A percentile compares a stretch with the other conserved stretches of the same genome.
Evolutionary conservation across 2,113 vertebrate species (phyloP).

Genomic region (Petrocephalus zakoni): DNA sequence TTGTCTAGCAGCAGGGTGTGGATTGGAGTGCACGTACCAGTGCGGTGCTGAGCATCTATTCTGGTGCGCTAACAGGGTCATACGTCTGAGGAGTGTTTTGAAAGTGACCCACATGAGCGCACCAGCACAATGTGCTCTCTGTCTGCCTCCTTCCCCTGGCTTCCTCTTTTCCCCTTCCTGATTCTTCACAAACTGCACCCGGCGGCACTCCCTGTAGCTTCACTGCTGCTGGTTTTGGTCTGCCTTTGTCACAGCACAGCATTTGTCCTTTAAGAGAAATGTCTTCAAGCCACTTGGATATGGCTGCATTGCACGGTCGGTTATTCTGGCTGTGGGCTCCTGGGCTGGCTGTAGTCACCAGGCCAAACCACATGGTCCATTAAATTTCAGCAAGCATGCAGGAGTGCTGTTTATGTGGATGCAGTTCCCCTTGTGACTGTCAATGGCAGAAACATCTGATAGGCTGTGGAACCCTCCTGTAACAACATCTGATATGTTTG

Average conservation of each 20-base stretch:
- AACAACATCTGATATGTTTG: constrained; percentile 10
- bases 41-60: constrained; percentile 30
- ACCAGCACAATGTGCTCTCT: constrained; percentile 57
- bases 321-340: not conserved
- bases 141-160: constrained; percentile 46
- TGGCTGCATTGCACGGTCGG: not conserved
- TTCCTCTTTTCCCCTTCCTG: constrained; percentile 50
- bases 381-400: constrained; percentile 39
- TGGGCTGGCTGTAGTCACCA: not conserved
- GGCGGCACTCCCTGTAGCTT: constrained; percentile 13
- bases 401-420: constrained; percentile 36
- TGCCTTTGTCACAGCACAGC: not conserved
- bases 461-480: not conserved
- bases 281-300: not conserved
- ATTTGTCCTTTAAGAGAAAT: not conserved
- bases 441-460: not conserved
- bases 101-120: constrained; percentile 51
- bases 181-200: constrained; percentile 20
- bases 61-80: constrained; percentile 51
- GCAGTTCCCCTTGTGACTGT: not conserved
- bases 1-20: not conserved
- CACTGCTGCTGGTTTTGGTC: not conserved
- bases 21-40: constrained; percentile 28
- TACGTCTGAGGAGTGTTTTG: constrained; percentile 55
- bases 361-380: constrained; percentile 22